phyloP scores from a whole-genome alignment of 2,113 vertebrate genomes.

The Stegastes partitus region DNA sequence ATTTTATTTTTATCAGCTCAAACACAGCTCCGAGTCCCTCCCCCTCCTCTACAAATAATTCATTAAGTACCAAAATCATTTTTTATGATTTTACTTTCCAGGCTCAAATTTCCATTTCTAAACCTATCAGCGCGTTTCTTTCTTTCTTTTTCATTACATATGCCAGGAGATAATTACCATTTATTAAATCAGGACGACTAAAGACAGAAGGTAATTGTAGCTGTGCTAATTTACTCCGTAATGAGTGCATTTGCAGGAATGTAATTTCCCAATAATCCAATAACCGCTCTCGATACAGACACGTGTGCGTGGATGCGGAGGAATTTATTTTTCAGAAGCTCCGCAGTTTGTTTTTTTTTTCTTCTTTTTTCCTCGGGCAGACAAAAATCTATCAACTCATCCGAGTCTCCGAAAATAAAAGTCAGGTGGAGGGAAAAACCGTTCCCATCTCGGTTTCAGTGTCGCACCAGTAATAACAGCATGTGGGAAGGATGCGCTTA shows the following conservation, averaged over 20 bases:
- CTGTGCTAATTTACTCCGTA: conserved; percentile 54
- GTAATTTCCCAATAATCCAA: conserved; percentile 51
- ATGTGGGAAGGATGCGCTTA: conserved; percentile 52
- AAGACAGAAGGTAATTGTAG: conserved; percentile 53
- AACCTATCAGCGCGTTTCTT: conserved; percentile 17
- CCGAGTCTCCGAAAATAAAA: conserved; percentile 25
- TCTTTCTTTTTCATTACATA: conserved; percentile 21
- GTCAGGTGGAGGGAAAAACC: conserved; percentile 47
- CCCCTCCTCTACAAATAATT: conserved; percentile 24
- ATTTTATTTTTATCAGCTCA: conserved; percentile 17
- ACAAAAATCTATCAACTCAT: conserved; percentile 51
- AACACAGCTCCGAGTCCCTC: conserved; percentile 1
- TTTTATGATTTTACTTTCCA: conserved; percentile 20
- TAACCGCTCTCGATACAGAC: background rate
- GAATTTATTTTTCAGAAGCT: conserved; percentile 25
- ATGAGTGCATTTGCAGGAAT: conserved; percentile 47
- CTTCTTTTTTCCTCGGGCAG: background rate
- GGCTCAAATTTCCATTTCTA: conserved; percentile 13
- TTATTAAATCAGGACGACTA: conserved; percentile 50
- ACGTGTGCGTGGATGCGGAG: background rate
- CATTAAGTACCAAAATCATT: conserved; percentile 24
- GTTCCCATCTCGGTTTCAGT: conserved; percentile 47
- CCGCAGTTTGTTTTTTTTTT: background rate
- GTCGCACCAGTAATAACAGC: conserved; percentile 38
- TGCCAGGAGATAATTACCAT: conserved; percentile 58